Evolutionary conservation across 1,140 invertebrate genomes (phyloP).

Genomic region (Anastrepha obliqua): DNA sequence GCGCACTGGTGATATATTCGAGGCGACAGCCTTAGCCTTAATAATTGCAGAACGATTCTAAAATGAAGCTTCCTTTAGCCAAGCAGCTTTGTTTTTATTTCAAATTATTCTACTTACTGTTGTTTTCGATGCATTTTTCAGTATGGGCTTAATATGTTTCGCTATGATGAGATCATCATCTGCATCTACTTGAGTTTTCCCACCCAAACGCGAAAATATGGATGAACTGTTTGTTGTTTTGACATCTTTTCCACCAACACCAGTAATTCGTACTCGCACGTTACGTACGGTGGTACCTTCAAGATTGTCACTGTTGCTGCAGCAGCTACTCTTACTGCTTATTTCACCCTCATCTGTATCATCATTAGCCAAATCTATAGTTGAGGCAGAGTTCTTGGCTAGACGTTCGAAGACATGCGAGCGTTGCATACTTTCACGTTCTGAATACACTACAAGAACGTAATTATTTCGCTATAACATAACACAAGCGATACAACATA

Average conservation of each 20-base stretch:
- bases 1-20: slow-evolving; percentile 53
- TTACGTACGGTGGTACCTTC: slow-evolving; percentile 21
- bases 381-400: slow-evolving; percentile 54
- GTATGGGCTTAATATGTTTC: slow-evolving; percentile 71
- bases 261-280: slow-evolving; percentile 61
- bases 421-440: slow-evolving; percentile 67
- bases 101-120: neutral
- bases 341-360: slow-evolving; percentile 54
- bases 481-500: neutral
- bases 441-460: slow-evolving; percentile 66
- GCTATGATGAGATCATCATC: slow-evolving; percentile 56
- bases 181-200: slow-evolving; percentile 58
- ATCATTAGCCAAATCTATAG: slow-evolving; percentile 55
- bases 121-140: slow-evolving; percentile 67
- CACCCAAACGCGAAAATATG: slow-evolving; percentile 71
- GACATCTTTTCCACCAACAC: slow-evolving; percentile 54
- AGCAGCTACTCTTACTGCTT: slow-evolving; percentile 11
- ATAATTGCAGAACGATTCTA: slow-evolving; percentile 60
- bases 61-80: neutral
- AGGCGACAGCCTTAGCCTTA: slow-evolving; percentile 65
- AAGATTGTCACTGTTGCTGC: slow-evolving; percentile 29
- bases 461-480: too few species aligned
- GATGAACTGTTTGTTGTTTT: slow-evolving; percentile 59
- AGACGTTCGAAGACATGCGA: slow-evolving; percentile 67
- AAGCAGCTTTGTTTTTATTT: neutral